phyloP scores from a whole-genome alignment of 2,888 invertebrate genomes.

The Metallyticus violacea region DNA sequence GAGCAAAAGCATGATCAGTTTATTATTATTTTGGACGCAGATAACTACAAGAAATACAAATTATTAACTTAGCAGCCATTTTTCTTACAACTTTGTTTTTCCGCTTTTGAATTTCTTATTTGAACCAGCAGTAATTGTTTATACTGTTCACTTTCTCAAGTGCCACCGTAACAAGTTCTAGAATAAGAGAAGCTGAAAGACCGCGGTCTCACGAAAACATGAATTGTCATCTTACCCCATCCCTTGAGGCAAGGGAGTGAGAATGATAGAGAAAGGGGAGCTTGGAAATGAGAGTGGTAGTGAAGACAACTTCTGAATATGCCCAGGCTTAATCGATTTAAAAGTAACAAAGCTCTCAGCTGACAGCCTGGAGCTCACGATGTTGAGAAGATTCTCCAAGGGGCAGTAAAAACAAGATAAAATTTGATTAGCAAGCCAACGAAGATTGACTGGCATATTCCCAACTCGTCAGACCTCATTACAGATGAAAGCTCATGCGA shows the following conservation, averaged over 20 bases:
- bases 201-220: neutral
- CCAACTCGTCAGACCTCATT: neutral
- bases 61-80: neutral
- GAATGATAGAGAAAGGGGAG: neutral
- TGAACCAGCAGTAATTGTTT: neutral
- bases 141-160: neutral
- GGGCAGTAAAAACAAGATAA: slow-evolving; percentile 5
- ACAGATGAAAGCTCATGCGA: neutral
- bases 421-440: slow-evolving; percentile 10
- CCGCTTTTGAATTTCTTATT: neutral
- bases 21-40: neutral
- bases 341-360: slow-evolving; percentile 10
- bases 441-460: slow-evolving; percentile 15
- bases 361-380: neutral
- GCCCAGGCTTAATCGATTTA: slow-evolving; percentile 6
- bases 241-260: neutral
- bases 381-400: neutral
- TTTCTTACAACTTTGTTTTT: neutral
- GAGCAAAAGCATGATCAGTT: neutral
- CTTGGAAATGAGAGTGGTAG: too few species aligned
- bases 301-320: neutral
- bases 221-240: neutral
- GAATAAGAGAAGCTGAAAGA: neutral
- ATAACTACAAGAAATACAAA: neutral
- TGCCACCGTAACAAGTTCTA: neutral